These are phyloP conservation scores for Ageneiosus marmoratus DNA, from an alignment of 2,113 vertebrate species.

Conservation along the genomic window DNA sequence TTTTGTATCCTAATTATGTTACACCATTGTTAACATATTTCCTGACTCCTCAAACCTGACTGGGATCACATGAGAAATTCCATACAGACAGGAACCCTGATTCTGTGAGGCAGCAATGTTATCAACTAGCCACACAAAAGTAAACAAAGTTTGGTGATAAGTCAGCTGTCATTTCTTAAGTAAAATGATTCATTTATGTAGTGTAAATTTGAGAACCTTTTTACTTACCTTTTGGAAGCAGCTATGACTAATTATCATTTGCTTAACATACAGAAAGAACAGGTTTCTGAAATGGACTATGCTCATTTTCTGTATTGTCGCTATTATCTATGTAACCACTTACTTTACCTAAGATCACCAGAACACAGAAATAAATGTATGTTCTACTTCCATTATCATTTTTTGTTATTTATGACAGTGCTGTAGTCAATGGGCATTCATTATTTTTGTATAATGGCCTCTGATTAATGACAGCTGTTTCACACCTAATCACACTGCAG, in stretches of 20 bases:
- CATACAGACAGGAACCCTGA: background rate
- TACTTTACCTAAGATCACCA: background rate
- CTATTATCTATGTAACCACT: background rate
- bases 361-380: background rate
- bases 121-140: background rate
- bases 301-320: background rate
- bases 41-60: too few relatives aligned
- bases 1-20: too few relatives aligned
- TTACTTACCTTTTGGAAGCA: background rate
- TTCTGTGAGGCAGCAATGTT: background rate
- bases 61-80: background rate
- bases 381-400: background rate
- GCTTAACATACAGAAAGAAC: background rate
- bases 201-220: background rate
- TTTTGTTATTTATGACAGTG: slow-evolving; percentile 25
- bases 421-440: slow-evolving; percentile 21
- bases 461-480: slow-evolving; percentile 42
- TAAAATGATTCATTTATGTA: background rate
- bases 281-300: background rate
- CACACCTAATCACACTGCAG: slow-evolving; percentile 30
- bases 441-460: slow-evolving; percentile 32
- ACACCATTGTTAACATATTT: too few relatives aligned
- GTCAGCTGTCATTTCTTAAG: background rate
- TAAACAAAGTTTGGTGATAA: background rate
- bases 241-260: background rate